Evolutionary conservation across 2,797 vertebrate genomes (phyloP).

Genomic region (Sciurus vulgaris): DNA sequence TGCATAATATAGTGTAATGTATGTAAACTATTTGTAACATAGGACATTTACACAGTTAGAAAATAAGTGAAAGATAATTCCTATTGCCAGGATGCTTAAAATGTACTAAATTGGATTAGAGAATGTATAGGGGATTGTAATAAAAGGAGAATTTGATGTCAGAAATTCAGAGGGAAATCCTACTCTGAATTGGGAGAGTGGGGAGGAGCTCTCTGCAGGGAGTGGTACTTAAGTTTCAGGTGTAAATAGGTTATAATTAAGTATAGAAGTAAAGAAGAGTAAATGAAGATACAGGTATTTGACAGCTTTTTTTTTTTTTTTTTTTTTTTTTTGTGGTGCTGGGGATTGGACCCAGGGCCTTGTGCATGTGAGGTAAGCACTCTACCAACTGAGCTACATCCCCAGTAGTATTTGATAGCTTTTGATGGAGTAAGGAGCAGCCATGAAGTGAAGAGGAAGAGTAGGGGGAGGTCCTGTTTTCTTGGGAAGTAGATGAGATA

Average conservation of each 20-base stretch:
- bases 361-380: too few relatives aligned
- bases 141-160: not conserved
- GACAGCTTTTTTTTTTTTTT: not conserved
- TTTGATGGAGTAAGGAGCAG: not conserved
- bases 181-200: not conserved
- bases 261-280: not conserved
- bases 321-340: too few relatives aligned
- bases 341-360: too few relatives aligned
- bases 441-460: fast-evolving
- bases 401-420: not conserved
- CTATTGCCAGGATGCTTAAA: not conserved
- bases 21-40: not conserved
- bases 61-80: not conserved
- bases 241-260: not conserved
- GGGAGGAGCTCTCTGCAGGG: not conserved
- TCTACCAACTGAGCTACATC: too few relatives aligned
- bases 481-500: not conserved
- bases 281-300: too few relatives aligned
- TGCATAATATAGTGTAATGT: not conserved
- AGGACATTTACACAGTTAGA: not conserved
- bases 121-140: not conserved
- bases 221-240: too few relatives aligned
- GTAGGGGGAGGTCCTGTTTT: not conserved
- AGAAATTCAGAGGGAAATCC: not conserved
- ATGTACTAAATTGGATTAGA: not conserved